Conservation (phyloP, 2,113 vertebrate species). For the Phylloscopus whistleri region DNA sequence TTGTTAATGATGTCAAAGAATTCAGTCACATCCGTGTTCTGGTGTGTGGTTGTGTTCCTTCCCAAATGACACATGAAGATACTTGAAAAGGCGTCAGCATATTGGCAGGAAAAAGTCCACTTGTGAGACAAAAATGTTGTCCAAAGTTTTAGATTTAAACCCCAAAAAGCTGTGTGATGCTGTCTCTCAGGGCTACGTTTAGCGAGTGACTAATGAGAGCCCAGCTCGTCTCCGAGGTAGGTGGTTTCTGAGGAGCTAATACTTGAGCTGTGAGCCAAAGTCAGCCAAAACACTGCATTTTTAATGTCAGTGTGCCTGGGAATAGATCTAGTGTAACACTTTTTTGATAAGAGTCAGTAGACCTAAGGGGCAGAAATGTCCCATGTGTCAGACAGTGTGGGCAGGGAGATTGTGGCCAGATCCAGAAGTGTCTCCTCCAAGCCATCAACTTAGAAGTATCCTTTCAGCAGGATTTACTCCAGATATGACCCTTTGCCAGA, state of each 20-base stretch:
- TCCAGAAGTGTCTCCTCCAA: not conserved
- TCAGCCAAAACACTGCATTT: not conserved
- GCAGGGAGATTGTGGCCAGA: not conserved
- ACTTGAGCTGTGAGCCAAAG: not conserved
- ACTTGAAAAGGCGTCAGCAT: not conserved
- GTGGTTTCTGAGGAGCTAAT: not conserved
- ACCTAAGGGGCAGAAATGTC: not conserved
- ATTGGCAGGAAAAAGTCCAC: not conserved
- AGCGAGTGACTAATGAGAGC: not conserved
- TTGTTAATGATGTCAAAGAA: not conserved
- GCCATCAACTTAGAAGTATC: not conserved
- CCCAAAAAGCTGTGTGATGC: not conserved
- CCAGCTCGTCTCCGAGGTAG: not conserved
- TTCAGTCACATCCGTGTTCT: not conserved
- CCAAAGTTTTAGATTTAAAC: not conserved
- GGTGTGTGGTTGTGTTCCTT: not conserved
- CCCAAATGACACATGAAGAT: not conserved
- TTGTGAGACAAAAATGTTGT: not conserved
- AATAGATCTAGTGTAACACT: not conserved
- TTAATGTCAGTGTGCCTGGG: not conserved
- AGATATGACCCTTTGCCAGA: not conserved
- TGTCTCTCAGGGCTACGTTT: not conserved
- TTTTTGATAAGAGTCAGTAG: not conserved
- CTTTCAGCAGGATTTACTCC: not conserved
- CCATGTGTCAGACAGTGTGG: fast-evolving